Evolutionary conservation across 2,888 invertebrate species (phyloP), one percentile per base, ranked within the genome.

Genomic region (Troides aeacus): DNA sequence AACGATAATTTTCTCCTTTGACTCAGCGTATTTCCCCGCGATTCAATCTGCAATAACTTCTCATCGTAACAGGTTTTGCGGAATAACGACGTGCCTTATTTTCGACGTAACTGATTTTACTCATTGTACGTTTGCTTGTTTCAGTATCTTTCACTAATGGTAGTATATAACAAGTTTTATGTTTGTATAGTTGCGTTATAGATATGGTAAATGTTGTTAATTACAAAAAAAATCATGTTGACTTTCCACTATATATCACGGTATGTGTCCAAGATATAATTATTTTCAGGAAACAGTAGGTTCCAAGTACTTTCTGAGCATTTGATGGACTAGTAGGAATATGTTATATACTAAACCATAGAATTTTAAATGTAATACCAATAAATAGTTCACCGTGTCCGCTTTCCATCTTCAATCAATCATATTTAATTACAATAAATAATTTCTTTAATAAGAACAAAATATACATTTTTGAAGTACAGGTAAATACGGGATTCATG

Each of bases 1-100:
- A 62, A 62, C 67, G 56, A 62, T 62, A 67, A 68, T 42, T 50
- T 46, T 64, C 57, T 67, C 59, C 66, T 70, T 67, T 56, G 62
- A 62, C 39, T 67, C 67, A 67, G 67, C 73, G 71, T 73, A 76
- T 78, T 81, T 81, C 78, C 77, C 76, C 77, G 76, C 78, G 77
- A 81, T 84, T 81, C 82, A 84, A 85, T 85, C 83, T 85, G 86
- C 83, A 86, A 82, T 86, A 85, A 83, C 81, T 85, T 83, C 82
- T 80, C 85, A 86, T 83, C 74, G 77, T 75, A 77, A 74, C 75
- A 77, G 76, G 74, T 79, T 79, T 77, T 74, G 73, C 69, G 75
- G 78, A 74, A 74, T 77, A 79, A 81, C 78, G 74, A 79, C 72
- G 72, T 74, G 73, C 78, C 79, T 82, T 81, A 80, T 79, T 80